Base-by-base conservation (phyloP, 2,113 vertebrate genomes). In the Pseudorhombus dupliciocellatus region DNA sequence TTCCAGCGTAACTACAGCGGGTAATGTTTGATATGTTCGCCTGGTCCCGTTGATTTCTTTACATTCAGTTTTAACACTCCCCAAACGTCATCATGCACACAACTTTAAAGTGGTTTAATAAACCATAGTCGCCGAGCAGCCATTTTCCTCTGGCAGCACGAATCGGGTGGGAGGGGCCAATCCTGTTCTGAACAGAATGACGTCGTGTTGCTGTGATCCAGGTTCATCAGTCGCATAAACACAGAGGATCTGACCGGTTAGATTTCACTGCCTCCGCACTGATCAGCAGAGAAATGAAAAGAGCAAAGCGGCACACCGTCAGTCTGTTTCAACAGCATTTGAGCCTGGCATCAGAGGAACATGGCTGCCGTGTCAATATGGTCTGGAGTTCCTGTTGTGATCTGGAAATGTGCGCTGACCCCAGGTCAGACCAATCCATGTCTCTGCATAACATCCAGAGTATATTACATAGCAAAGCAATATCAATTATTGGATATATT, bases 401-500 rank as follows among this genome's bases (percentile, higher is more conserved):
- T 77, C 80, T 75, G 55, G 28, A 77, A 76, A 66, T 58, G 61
- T 86, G 70, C 62, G 64, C 7, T 31, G 62, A 77, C 54, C 80
- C 68, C 70, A 59, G 72, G 67, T 82, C 59, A 84, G 85, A 81
- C 67, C 64, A 61, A 75, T 87, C 53, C 54, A 18, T 67, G 73
- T 81, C 24, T 25, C 51, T 66, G 78, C 46, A 79, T 75, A 84
- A 82, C 76, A 75, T 80, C 75, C 58, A 84, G 66, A 69, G 53
- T 67, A 79, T 80, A 84, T 87, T 83, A 80, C 54, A 81, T 73
- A 73, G 64, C 11, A 77, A 89, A 85, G 87, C 74, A 69, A 84
- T 78, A 90, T 84, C 75, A 80, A 55, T 89, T 74, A 87, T 70
- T 89, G 80, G 77, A 87, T 92, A 89, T 85, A 85, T 83, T 86